Evolutionary conservation across 2,888 invertebrate genomes (phyloP).

Genomic region (Pyrrhosoma nymphula): DNA sequence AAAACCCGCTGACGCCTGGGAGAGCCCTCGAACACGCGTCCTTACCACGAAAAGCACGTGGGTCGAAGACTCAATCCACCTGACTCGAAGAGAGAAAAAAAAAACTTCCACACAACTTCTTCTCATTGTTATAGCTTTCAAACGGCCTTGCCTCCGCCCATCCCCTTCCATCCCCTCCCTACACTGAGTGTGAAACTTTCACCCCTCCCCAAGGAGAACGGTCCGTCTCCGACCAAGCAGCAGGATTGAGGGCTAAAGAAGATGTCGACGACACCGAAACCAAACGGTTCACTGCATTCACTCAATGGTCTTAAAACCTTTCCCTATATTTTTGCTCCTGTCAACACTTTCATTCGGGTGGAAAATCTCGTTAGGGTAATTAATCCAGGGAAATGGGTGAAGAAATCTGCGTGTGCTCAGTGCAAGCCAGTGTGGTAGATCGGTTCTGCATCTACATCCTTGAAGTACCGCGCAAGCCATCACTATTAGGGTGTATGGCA

Average conservation of each 20-base stretch:
- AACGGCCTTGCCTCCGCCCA: neutral
- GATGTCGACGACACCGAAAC: constrained; percentile 5
- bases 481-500: too few species aligned
- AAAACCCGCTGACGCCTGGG: neutral
- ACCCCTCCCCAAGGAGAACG: neutral
- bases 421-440: too few species aligned
- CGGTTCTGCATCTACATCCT: too few species aligned
- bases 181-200: neutral
- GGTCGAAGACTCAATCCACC: neutral
- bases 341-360: neutral
- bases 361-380: neutral
- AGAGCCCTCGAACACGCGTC: neutral
- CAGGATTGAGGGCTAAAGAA: neutral
- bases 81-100: too few species aligned
- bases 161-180: neutral
- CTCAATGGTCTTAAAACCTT: neutral
- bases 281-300: neutral
- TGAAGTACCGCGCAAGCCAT: too few species aligned
- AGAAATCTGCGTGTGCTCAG: neutral
- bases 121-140: neutral
- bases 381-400: neutral
- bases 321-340: neutral
- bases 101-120: neutral
- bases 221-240: neutral
- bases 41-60: neutral